Conservation (phyloP, 2,113 vertebrate species). For the Corythornis vintsioides region DNA sequence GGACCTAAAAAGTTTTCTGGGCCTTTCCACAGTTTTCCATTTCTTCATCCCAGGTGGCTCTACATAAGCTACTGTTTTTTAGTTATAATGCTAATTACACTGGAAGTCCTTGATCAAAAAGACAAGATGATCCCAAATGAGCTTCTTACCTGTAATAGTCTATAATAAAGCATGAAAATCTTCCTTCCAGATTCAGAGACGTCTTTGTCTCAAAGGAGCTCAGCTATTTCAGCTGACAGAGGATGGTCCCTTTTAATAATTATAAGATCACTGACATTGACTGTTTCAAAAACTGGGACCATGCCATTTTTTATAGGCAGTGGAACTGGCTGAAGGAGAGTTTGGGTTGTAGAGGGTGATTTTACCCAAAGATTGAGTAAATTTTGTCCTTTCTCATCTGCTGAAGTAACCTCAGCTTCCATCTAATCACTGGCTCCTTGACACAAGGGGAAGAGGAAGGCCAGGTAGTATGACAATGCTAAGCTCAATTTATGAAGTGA, state of each 20-base stretch:
- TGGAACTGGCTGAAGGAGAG: background rate
- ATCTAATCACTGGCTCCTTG: background rate
- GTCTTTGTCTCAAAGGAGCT: background rate
- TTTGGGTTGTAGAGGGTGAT: background rate
- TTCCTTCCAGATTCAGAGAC: background rate
- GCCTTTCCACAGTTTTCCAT: background rate
- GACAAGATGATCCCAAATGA: background rate
- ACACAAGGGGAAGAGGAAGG: background rate
- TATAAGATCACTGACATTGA: background rate
- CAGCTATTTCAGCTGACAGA: background rate
- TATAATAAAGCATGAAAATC: background rate
- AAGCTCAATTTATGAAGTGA: background rate
- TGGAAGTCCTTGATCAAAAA: conserved; percentile 24
- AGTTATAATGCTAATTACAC: background rate
- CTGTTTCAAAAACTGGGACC: background rate
- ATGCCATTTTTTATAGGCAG: background rate
- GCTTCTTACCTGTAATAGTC: background rate
- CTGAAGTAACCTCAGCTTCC: background rate
- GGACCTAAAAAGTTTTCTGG: background rate
- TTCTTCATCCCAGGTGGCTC: background rate
- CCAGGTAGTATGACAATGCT: background rate
- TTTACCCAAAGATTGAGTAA: background rate
- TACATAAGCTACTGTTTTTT: background rate
- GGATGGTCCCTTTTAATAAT: background rate
- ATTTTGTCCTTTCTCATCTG: background rate